Evolutionary conservation across 2,888 invertebrate genomes (phyloP).

Genomic region (Epirrhoe tristata): DNA sequence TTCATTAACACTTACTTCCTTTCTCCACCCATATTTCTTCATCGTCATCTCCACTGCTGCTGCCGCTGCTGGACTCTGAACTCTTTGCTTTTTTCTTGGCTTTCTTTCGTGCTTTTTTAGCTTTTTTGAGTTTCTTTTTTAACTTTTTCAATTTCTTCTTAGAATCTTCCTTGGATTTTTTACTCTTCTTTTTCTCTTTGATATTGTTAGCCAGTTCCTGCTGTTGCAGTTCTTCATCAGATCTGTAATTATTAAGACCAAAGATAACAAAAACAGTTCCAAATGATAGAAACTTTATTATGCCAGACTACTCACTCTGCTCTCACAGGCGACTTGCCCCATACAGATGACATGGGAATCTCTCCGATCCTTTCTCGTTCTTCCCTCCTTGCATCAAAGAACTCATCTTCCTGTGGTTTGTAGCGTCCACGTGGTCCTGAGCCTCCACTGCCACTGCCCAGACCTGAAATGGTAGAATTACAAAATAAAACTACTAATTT

Average conservation of each 20-base stretch:
- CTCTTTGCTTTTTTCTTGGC: slow-evolving; percentile 75
- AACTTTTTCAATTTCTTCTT: slow-evolving; percentile 85
- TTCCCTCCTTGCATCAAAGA: slow-evolving; percentile 89
- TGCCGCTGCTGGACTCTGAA: slow-evolving; percentile 74
- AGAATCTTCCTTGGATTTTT: slow-evolving; percentile 81
- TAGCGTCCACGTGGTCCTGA: slow-evolving; percentile 49
- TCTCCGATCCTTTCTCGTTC: slow-evolving; percentile 91
- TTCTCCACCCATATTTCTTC: slow-evolving; percentile 90
- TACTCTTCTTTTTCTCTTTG: slow-evolving; percentile 78
- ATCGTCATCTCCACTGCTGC: slow-evolving; percentile 60
- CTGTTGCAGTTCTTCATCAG: slow-evolving; percentile 76
- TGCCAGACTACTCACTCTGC: slow-evolving; percentile 85
- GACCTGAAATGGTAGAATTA: slow-evolving; percentile 48
- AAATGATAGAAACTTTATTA: not conserved
- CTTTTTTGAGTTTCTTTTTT: slow-evolving; percentile 81
- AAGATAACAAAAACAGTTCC: not conserved
- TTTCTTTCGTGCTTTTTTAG: slow-evolving; percentile 82
- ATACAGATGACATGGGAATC: slow-evolving; percentile 88
- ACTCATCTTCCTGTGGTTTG: slow-evolving; percentile 86
- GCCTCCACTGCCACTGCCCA: slow-evolving; percentile 55
- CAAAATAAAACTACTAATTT: no score
- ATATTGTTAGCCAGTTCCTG: slow-evolving; percentile 59
- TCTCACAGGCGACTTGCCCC: slow-evolving; percentile 90
- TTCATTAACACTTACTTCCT: slow-evolving; percentile 69
- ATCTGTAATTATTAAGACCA: slow-evolving; percentile 56